Base-by-base conservation (phyloP, 2,797 vertebrate species). In the Rousettus madagascariensis region DNA sequence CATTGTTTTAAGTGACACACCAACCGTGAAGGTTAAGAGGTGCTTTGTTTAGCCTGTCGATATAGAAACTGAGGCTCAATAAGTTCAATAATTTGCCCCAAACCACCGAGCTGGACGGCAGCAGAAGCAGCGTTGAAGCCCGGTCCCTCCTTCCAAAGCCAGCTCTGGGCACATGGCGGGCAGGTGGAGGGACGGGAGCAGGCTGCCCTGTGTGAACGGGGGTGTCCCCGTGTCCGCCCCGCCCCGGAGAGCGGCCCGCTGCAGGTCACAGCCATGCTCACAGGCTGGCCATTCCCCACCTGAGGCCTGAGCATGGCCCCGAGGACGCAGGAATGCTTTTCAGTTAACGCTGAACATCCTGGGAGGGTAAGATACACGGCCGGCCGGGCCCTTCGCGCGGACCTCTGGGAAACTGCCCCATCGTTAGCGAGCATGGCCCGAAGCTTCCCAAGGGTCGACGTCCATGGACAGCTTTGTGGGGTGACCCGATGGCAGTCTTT, bases 381-480 rank as follows among this genome's bases (percentile, higher is more conserved):
- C 33, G 59, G 36, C 43, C 24, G 17, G 22, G 59, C 28, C 28
- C 71, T 38, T 19, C 53, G 41, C n/a, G 10, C 38, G n/a, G 43
- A 43, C 43, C 74, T 68, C 49, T 6, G 19, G 59, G 59, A 24
- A 20, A 6, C 30, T 19, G 63, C 24, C 55, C 41, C 53, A 41
- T 8, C 2, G 0, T 33, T 17, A 61, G n/a, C 1, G 30, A 36
- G 46, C 30, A 28, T 17, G 0, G n/a, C 71, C 61, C 22, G 66
- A 65, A 78, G 71, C 41, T 61, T 38, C 55, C 6, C 5, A 65
- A 77, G 63, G 8, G 30, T 43, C 2, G 1, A 15, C 1, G 3
- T 38, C 30, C 69, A 36, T 0, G 46, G 7, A 43, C 69, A 28
- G 41, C 19, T 51, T 28, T 13, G 19, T 13, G 12, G 20, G 30